These are phyloP conservation scores for Spizaetus ornatus DNA, from an alignment of 2,113 vertebrate species.

Conservation along the genomic window DNA sequence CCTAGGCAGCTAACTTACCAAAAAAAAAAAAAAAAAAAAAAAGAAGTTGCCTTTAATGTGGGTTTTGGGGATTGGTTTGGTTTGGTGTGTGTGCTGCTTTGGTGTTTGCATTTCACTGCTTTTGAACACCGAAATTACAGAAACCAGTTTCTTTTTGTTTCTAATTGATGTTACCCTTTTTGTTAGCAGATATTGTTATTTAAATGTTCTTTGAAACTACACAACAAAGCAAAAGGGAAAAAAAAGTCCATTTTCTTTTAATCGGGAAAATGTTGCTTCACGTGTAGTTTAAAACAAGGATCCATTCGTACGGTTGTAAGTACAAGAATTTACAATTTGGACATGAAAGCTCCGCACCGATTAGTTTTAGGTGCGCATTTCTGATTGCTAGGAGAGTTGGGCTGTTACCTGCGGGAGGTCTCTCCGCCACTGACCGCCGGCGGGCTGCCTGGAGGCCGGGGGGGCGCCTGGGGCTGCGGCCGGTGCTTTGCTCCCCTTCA, in stretches of 20 bases:
- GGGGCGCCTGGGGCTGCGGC: neutral
- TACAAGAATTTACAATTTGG: neutral
- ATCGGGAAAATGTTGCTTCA: neutral
- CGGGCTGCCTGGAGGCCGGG: fast-evolving
- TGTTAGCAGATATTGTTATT: constrained; percentile 53
- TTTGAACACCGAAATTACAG: constrained; percentile 35
- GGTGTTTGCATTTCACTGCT: constrained; percentile 8
- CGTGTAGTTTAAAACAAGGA: neutral
- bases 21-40: neutral
- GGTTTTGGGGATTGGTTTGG: constrained; percentile 34
- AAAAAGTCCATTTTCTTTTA: neutral
- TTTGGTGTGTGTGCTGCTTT: constrained; percentile 23
- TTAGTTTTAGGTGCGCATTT: neutral
- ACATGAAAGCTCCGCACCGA: neutral
- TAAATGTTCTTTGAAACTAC: constrained; percentile 35
- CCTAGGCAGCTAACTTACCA: neutral
- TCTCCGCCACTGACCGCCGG: no score
- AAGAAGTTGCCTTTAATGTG: constrained; percentile 44
- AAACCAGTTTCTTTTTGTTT: constrained; percentile 1
- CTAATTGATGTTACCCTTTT: constrained; percentile 28
- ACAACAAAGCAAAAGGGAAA: neutral
- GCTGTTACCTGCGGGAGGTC: neutral
- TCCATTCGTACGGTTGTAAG: neutral
- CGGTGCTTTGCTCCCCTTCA: no score
- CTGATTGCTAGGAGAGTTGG: neutral